phyloP scores from a whole-genome alignment of 2,888 invertebrate species.

The Blera fallax region DNA sequence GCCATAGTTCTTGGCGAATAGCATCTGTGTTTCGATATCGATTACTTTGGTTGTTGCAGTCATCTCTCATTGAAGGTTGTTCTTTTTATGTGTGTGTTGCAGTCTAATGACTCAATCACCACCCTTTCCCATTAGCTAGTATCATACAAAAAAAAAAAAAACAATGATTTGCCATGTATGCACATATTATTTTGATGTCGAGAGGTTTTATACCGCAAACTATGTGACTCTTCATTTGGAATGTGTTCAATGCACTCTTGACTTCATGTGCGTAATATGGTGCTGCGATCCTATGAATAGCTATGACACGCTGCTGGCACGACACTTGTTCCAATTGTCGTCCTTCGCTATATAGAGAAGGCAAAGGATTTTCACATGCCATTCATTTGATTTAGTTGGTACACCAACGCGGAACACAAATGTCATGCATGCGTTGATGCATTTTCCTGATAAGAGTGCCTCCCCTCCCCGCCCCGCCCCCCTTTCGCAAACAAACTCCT shows the following conservation, averaged over 20 bases:
- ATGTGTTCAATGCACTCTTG: constrained; percentile 61
- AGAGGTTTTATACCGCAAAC: constrained; percentile 18
- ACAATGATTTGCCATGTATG: not conserved
- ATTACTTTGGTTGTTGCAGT: constrained; percentile 41
- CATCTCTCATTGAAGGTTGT: constrained; percentile 32
- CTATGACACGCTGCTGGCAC: constrained; percentile 48
- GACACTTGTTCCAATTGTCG: constrained; percentile 60
- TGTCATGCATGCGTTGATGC: constrained; percentile 65
- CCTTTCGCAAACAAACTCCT: constrained; percentile 59
- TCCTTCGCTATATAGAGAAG: constrained; percentile 14
- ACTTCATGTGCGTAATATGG: constrained; percentile 32
- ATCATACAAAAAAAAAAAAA: not conserved
- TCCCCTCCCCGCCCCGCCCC: too few species aligned
- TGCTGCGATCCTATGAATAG: constrained; percentile 31
- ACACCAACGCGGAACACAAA: constrained; percentile 60
- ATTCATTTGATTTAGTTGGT: constrained; percentile 54
- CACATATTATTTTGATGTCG: too few species aligned
- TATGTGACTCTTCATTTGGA: constrained; percentile 13
- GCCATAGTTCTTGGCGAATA: constrained; percentile 53
- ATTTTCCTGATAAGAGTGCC: constrained; percentile 59
- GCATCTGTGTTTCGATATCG: constrained; percentile 67
- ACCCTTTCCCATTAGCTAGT: constrained; percentile 5
- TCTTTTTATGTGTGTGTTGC: not conserved
- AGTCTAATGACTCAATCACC: constrained; percentile 51
- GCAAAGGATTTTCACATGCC: constrained; percentile 33